A percentile compares a stretch with the other conserved stretches of the same genome.
Conservation (phyloP, 2,888 invertebrate genomes). For the Hedya salicella region DNA sequence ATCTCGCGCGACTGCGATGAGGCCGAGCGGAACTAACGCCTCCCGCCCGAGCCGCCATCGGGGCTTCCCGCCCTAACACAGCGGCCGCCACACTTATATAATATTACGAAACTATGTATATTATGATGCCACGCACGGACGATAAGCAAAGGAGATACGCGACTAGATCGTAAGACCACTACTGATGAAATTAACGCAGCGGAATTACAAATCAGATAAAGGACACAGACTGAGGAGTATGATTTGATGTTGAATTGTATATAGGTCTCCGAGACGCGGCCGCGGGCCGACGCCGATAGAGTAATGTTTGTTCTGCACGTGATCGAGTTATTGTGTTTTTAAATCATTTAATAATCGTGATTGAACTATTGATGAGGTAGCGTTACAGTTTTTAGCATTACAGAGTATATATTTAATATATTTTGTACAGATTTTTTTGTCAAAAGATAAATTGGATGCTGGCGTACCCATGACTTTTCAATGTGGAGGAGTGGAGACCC, state of each 20-base stretch:
- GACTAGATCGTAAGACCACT: slow-evolving; percentile 72
- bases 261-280: slow-evolving; percentile 71
- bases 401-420: slow-evolving; percentile 86
- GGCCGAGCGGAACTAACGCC: slow-evolving; percentile 87
- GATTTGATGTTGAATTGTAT: slow-evolving; percentile 81
- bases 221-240: slow-evolving; percentile 74
- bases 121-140: slow-evolving; percentile 83
- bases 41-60: slow-evolving; percentile 40
- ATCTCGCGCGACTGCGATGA: slow-evolving; percentile 96
- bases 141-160: slow-evolving; percentile 81
- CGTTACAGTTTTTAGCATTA: slow-evolving; percentile 85
- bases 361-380: slow-evolving; percentile 83
- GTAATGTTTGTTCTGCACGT: slow-evolving; percentile 83
- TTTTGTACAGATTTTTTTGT: slow-evolving; percentile 86
- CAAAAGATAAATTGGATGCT: slow-evolving; percentile 86
- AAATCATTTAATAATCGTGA: slow-evolving; percentile 84
- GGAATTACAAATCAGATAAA: slow-evolving; percentile 78
- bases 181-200: slow-evolving; percentile 75
- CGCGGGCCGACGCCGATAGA: slow-evolving; percentile 64
- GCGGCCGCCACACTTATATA: slow-evolving; percentile 56
- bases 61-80: slow-evolving; percentile 33
- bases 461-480: slow-evolving; percentile 84
- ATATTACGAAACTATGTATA: slow-evolving; percentile 75
- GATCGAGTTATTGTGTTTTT: slow-evolving; percentile 83
- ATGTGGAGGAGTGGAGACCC: slow-evolving; percentile 70